Percentiles rank a stretch among this genome's conserved stretches.
These are phyloP conservation scores for Papilio aristodemus DNA, from an alignment of 1,140 invertebrate species.

Conservation along the genomic window DNA sequence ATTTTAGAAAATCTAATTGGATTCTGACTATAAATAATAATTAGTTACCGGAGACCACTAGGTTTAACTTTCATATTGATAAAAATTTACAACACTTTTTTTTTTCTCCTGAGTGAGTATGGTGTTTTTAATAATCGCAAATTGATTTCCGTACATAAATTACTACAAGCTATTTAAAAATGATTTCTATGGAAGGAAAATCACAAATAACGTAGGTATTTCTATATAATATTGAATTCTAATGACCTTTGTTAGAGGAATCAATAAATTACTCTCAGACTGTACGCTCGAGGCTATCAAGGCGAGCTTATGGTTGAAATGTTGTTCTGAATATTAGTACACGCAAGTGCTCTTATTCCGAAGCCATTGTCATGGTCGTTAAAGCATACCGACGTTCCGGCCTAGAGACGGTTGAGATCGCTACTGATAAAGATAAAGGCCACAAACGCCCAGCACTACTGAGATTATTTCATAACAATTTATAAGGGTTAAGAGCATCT, in stretches of 20 bases:
- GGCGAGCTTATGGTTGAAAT: conserved; percentile 10
- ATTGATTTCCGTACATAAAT: no score
- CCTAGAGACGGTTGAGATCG: conserved; percentile 15
- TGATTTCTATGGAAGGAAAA: no score
- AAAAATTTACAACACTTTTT: no score
- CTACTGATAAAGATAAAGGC: conserved; percentile 7
- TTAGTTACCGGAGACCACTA: no score
- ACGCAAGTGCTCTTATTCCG: conserved; percentile 12
- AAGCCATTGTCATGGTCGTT: conserved; percentile 19
- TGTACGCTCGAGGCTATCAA: neutral
- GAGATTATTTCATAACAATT: neutral
- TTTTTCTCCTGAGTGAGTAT: no score
- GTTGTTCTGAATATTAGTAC: conserved; percentile 24
- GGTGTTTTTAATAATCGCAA: no score
- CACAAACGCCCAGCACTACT: neutral
- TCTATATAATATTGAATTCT: neutral
- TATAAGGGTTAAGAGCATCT: neutral
- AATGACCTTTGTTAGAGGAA: neutral
- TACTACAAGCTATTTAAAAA: no score
- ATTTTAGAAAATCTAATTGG: no score
- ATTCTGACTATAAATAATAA: no score
- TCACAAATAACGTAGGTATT: no score
- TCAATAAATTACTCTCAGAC: neutral
- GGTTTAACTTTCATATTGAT: no score
- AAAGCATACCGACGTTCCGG: conserved; percentile 13